Base-by-base conservation (phyloP, 2,113 vertebrate genomes). In the Leptodactylus fuscus region DNA sequence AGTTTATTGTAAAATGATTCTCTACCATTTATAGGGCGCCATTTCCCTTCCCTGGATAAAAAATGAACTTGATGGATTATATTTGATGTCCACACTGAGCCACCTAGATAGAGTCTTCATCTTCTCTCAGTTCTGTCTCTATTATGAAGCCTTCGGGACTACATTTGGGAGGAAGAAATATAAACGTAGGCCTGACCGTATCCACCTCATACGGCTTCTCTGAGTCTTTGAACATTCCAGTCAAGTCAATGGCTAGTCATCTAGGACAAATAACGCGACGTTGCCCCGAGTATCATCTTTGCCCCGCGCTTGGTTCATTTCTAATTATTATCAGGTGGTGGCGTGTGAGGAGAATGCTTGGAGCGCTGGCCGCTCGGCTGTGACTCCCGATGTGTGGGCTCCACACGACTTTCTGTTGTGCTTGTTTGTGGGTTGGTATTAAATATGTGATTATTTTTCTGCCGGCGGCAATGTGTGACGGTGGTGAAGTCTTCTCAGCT, bases 361-460 rank as follows among this genome's bases (percentile, higher is more conserved):
- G 3, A 67, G 44, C 41, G 38, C 24, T 22, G 65, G 15, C 60
- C 62, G 16, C 46, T 9, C 32, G 15, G 13, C 81, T 81, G 65
- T 65, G 58, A 46, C 60, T 62, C 20, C 1, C 8, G 44, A 69
- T 20, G 79, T 22, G 60, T 32, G 36, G 78, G 24, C 58, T 60
- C 24, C 38, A n/a, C n/a, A 18, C 38, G 58, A 13, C 20, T 81
- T 65, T 67, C 24, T 67, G 27, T 20, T 55, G 41, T 70, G 46
- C 69, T 70, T 81, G 60, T 81, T 81, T 81, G 60, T 46, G 78
- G 65, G 15, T 67, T 51, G 9, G 67, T 58, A 73, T 71, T 82
- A 58, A 73, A 73, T 58, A 73, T 82, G 67, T 41, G 81, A 82
- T 73, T 82, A 53, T 82, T 73, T 82, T 73, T 58, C 60, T 70